These are phyloP conservation scores for Microctenopoma steveboyesi DNA, from an alignment of 2,797 vertebrate species.

Conservation along the genomic window DNA sequence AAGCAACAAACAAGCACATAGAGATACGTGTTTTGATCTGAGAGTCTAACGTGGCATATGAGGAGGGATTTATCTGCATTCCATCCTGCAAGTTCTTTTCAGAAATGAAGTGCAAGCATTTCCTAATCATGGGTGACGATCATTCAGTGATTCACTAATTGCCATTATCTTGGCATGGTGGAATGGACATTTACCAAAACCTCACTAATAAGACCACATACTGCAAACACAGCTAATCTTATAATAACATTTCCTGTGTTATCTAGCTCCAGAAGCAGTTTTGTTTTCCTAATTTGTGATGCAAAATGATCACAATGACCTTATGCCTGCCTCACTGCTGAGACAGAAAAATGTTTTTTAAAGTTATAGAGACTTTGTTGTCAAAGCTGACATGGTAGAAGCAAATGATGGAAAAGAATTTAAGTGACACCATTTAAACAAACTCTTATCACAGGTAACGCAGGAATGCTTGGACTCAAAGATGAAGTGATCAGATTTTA, in stretches of 20 bases:
- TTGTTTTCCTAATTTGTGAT: constrained; percentile 2
- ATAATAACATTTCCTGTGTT: constrained; percentile 21
- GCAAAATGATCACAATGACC: constrained; percentile 4
- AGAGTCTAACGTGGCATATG: constrained; percentile 11
- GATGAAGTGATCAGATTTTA: too few relatives aligned
- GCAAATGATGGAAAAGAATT: neutral
- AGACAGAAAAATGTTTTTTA: neutral
- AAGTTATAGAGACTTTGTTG: constrained; percentile 2
- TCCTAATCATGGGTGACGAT: constrained; percentile 37
- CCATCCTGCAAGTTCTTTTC: constrained; percentile 47
- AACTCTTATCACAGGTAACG: too few relatives aligned
- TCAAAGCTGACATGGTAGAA: constrained; percentile 12
- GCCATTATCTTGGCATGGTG: constrained; percentile 36
- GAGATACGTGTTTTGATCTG: constrained; percentile 56
- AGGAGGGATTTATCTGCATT: constrained; percentile 21
- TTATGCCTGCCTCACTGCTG: neutral
- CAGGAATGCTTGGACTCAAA: too few relatives aligned
- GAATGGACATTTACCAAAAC: constrained; percentile 37
- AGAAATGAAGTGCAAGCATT: constrained; percentile 52
- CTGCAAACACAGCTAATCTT: constrained; percentile 20
- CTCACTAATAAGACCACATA: constrained; percentile 20
- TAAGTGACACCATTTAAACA: too few relatives aligned
- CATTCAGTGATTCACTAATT: constrained; percentile 48
- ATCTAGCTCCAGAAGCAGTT: constrained; percentile 22
- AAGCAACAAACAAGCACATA: constrained; percentile 28